Evolutionary conservation across 2,797 vertebrate genomes (phyloP), one percentile per base, ranked within the genome.

Genomic region (Myripristis jacobus): DNA sequence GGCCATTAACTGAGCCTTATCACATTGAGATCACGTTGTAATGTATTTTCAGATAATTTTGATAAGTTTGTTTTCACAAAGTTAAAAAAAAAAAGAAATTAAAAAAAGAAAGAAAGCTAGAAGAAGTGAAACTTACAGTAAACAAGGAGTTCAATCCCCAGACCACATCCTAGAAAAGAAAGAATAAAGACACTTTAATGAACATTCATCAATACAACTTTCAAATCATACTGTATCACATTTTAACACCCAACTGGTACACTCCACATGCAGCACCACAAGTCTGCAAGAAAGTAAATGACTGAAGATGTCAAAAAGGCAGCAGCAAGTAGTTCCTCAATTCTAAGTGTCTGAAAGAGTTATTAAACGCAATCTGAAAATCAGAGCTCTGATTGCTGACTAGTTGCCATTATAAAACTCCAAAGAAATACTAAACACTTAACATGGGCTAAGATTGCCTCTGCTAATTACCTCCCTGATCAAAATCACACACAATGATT

Each of bases 101-200:
- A 55, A 18, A 73, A 61, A 7, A 55, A 65, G 27, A 2, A 19
- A 16, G 3, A 15, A 15, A 41, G 12, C 2, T 3, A 41, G 13
- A 15, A 41, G 13, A 15, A 48, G 22, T 6, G 3, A 6, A 62
- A 97, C 97, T 98, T 95, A 99, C 98, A 73, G 98, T 99, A 93
- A 99, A 99, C 90, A 99, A 95, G 22, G 97, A 98, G 91, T 98
- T 99, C 88, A 99, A 89, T 78, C 98, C 98, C 98, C 98, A 99
- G 51, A 99, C 97, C 54, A 99, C 96, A 77, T 99, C 98, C 98
- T 99, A 82, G 19, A 82, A 76, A 62, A 66, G 67, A 57, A 57
- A 68, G 0, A 29, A 61, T 29, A 15, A 81, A 73, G 34, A 77
- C 69, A 34, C 80, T 10, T 48, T 48, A 55, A 16, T 41, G 10